A percentile compares a stretch with the other conserved stretches of the same genome.
Evolutionary conservation across 1,140 invertebrate species (phyloP).

Genomic region (Callitettix versicolor): DNA sequence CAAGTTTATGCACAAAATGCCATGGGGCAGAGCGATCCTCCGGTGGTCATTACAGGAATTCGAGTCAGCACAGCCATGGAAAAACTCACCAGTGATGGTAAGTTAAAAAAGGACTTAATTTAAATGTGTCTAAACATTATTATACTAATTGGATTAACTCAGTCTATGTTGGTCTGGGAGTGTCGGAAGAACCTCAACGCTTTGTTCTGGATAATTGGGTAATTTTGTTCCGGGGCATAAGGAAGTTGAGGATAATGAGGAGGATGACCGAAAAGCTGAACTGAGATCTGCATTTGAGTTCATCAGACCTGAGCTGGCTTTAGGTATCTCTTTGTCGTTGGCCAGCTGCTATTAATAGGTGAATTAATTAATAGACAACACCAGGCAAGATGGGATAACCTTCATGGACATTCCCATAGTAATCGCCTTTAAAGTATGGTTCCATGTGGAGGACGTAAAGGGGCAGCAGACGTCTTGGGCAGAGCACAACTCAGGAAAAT

Average conservation of each 20-base stretch:
- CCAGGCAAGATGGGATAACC: too few relatives aligned
- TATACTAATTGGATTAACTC: background rate
- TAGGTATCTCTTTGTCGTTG: too few relatives aligned
- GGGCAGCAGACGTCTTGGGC: too few relatives aligned
- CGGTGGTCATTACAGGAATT: conserved; percentile 45
- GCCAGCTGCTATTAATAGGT: background rate
- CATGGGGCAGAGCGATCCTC: conserved; percentile 52
- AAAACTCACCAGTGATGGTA: conserved; percentile 27
- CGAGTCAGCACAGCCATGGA: conserved; percentile 37
- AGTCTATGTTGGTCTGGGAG: too few relatives aligned
- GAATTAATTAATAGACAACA: background rate
- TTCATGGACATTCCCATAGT: too few relatives aligned
- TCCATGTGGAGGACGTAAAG: too few relatives aligned
- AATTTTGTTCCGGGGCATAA: background rate
- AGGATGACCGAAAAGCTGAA: background rate
- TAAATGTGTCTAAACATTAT: background rate
- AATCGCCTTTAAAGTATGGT: too few relatives aligned
- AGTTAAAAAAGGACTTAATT: background rate
- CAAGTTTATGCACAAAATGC: conserved; percentile 58
- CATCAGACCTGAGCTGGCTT: too few relatives aligned
- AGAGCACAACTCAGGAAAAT: too few relatives aligned
- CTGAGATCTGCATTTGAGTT: too few relatives aligned
- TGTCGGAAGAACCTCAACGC: too few relatives aligned
- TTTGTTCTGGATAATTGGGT: background rate
- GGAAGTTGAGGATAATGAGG: too few relatives aligned